Conservation (phyloP, 2,797 vertebrate genomes). For the Clamator glandarius region DNA sequence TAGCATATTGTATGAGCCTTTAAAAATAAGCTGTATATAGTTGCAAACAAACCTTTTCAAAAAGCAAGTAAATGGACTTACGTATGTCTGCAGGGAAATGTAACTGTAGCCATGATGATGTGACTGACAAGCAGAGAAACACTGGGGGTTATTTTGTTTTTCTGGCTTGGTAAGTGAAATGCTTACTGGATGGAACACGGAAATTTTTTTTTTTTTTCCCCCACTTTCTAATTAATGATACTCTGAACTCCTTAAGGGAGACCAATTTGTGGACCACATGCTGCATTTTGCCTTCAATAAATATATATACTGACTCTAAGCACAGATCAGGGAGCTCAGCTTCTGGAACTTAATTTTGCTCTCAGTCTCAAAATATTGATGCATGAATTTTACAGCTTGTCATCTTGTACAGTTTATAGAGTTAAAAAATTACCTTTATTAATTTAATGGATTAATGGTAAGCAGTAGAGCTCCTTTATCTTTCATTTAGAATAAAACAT, state of each 20-base stretch:
- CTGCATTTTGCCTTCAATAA: background rate
- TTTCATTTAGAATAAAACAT: background rate
- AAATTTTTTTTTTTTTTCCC: too few relatives aligned
- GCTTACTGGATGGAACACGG: background rate
- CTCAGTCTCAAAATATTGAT: background rate
- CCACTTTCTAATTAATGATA: background rate
- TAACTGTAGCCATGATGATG: background rate
- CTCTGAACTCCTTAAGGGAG: background rate
- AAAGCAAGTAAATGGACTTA: background rate
- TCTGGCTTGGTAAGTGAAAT: background rate
- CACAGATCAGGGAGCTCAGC: background rate
- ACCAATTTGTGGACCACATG: background rate
- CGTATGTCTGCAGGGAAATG: background rate
- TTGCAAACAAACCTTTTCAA: background rate
- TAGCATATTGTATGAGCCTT: background rate
- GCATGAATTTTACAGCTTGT: background rate
- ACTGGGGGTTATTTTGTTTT: background rate
- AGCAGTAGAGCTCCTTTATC: background rate
- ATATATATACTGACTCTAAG: background rate
- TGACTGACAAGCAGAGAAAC: constrained; percentile 11
- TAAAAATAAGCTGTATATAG: background rate
- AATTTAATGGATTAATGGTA: background rate
- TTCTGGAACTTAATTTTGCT: constrained; percentile 6
- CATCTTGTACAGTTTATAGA: background rate
- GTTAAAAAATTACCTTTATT: background rate